phyloP scores from a whole-genome alignment of 2,888 invertebrate species.

The Tortrix viridana region DNA sequence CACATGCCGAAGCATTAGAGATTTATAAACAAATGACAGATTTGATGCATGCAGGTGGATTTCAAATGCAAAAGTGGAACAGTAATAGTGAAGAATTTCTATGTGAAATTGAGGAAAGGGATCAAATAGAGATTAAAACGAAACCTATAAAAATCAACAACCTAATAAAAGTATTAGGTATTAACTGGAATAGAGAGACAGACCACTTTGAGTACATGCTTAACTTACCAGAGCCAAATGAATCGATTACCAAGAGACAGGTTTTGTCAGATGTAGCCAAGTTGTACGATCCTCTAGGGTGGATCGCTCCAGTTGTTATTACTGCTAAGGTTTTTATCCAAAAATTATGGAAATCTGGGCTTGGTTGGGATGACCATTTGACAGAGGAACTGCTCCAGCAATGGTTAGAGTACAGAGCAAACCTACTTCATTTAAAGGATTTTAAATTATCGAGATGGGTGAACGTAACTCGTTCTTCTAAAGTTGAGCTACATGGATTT shows the following conservation, averaged over 20 bases:
- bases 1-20: conserved; percentile 37
- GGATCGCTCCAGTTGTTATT: conserved; percentile 26
- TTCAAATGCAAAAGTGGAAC: conserved; percentile 43
- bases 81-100: conserved; percentile 32
- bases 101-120: not conserved
- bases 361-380: conserved; percentile 1
- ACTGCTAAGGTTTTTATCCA: not conserved
- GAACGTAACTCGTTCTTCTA: not conserved
- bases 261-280: conserved; percentile 44
- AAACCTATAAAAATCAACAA: conserved; percentile 3
- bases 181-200: conserved; percentile 43
- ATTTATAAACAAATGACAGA: conserved; percentile 40
- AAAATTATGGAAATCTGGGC: conserved; percentile 1
- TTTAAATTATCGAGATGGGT: conserved; percentile 43
- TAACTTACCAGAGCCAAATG: conserved; percentile 28
- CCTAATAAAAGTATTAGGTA: conserved; percentile 42
- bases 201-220: conserved; percentile 43
- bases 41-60: conserved; percentile 41
- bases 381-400: conserved; percentile 2
- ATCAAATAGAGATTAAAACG: too few relatives aligned
- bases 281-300: conserved; percentile 47
- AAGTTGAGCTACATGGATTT: conserved; percentile 41
- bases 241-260: conserved; percentile 41
- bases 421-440: too few relatives aligned
- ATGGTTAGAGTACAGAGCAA: conserved; percentile 5